Evolutionary conservation across 2,888 invertebrate species (phyloP).

Genomic region (Meiosimyza decipiens): DNA sequence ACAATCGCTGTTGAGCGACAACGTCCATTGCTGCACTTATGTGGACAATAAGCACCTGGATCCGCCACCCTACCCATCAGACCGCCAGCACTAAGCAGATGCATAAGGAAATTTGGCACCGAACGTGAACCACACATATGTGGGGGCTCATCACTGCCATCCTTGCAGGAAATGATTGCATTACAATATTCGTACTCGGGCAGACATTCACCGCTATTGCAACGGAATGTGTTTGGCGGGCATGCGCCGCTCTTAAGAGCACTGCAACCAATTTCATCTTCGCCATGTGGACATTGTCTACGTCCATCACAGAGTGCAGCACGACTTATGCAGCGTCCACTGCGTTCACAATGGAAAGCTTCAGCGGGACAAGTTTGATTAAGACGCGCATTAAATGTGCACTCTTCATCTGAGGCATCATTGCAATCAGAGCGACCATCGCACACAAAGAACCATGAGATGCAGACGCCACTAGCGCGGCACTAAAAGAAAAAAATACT

Average conservation of each 20-base stretch:
- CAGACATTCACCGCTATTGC: slow-evolving; percentile 86
- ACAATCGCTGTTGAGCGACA: slow-evolving; percentile 90
- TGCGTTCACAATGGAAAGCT: slow-evolving; percentile 77
- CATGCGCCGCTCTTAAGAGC: slow-evolving; percentile 71
- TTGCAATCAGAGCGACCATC: slow-evolving; percentile 83
- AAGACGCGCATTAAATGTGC: slow-evolving; percentile 68
- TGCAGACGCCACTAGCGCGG: slow-evolving; percentile 84
- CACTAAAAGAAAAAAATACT: slow-evolving; percentile 71
- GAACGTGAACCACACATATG: slow-evolving; percentile 74
- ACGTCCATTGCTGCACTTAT: slow-evolving; percentile 86
- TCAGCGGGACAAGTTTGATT: slow-evolving; percentile 74
- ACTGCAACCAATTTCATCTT: slow-evolving; percentile 78
- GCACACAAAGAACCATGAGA: slow-evolving; percentile 94
- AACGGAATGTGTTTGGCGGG: slow-evolving; percentile 85
- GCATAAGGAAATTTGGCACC: slow-evolving; percentile 64
- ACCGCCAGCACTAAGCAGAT: slow-evolving; percentile 59
- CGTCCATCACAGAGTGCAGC: slow-evolving; percentile 85
- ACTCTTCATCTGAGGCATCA: slow-evolving; percentile 89
- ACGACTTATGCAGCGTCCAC: slow-evolving; percentile 80
- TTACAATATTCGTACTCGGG: slow-evolving; percentile 94
- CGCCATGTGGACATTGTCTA: slow-evolving; percentile 80
- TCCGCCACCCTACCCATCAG: slow-evolving; percentile 53
- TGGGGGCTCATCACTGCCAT: slow-evolving; percentile 90
- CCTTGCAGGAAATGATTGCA: slow-evolving; percentile 85
- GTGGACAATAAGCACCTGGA: slow-evolving; percentile 73